A percentile compares a stretch with the other conserved stretches of the same genome.
Conservation (phyloP, 2,113 vertebrate species). For the Phaethon lepturus region DNA sequence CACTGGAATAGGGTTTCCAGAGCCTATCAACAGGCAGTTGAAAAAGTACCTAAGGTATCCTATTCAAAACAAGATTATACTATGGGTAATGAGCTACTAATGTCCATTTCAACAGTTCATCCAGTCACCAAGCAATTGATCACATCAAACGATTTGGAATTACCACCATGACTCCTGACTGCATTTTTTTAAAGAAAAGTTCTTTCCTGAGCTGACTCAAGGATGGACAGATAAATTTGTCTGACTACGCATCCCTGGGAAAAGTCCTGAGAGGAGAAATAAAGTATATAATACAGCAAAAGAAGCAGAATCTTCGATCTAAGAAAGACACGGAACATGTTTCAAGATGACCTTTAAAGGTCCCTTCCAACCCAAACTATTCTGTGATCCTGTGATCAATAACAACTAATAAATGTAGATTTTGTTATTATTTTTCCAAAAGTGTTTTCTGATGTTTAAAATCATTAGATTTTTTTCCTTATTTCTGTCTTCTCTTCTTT, state of each 20-base stretch:
- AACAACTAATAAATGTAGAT: not conserved
- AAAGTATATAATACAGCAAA: not conserved
- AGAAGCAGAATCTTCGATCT: not conserved
- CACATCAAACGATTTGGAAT: not conserved
- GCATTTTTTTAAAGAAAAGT: not conserved
- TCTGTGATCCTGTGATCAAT: not conserved
- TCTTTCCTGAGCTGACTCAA: not conserved
- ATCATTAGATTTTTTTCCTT: not conserved
- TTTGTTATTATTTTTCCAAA: not conserved
- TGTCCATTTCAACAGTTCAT: not conserved
- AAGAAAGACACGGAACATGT: not conserved
- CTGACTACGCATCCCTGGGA: not conserved
- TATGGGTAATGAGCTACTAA: not conserved
- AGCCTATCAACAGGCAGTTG: not conserved
- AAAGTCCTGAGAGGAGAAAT: not conserved
- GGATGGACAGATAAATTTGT: not conserved
- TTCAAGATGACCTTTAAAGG: not conserved
- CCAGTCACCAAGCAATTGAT: not conserved
- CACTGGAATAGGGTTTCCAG: not conserved
- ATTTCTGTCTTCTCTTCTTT: not conserved
- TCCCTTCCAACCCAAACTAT: too few species aligned
- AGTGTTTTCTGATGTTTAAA: not conserved
- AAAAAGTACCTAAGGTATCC: not conserved
- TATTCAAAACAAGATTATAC: not conserved
- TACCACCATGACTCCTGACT: not conserved